Percentiles rank a stretch among this genome's conserved stretches.
phyloP scores from a whole-genome alignment of 2,797 vertebrate species.

The Streptopelia turtur region DNA sequence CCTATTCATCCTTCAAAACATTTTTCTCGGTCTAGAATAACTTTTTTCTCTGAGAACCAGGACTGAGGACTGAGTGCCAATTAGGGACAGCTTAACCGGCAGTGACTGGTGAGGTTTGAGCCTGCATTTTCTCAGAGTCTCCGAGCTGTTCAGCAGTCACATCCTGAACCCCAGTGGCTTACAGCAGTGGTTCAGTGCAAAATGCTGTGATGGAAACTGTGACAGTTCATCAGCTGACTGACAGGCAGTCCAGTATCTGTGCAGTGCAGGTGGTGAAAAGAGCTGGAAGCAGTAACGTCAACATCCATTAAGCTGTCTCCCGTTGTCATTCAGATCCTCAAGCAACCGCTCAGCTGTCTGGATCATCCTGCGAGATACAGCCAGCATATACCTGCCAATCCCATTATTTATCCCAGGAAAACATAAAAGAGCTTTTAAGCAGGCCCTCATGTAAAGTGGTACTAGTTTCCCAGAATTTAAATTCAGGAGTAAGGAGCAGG shows the following conservation, averaged over 20 bases:
- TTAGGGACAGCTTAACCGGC: background rate
- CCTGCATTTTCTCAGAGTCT: background rate
- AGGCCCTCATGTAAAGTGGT: background rate
- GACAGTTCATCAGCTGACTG: slow-evolving; percentile 42
- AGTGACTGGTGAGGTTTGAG: background rate
- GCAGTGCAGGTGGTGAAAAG: slow-evolving; percentile 47
- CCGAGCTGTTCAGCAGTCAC: background rate
- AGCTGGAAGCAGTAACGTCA: slow-evolving; percentile 47
- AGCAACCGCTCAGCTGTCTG: slow-evolving; percentile 21
- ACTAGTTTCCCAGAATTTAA: background rate
- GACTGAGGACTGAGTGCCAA: background rate
- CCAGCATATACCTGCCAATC: background rate
- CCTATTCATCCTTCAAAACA: background rate
- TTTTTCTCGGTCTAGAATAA: background rate
- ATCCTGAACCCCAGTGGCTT: background rate
- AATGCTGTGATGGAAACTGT: background rate
- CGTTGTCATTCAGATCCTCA: slow-evolving; percentile 40
- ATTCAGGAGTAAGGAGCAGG: background rate
- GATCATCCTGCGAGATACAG: background rate
- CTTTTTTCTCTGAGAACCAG: background rate
- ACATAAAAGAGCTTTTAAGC: background rate
- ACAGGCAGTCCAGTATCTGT: slow-evolving; percentile 54
- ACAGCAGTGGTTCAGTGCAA: background rate
- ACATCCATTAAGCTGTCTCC: slow-evolving; percentile 39
- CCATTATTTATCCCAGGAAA: slow-evolving; percentile 25